Conservation (phyloP, 2,113 vertebrate genomes). For the Aythya baeri region DNA sequence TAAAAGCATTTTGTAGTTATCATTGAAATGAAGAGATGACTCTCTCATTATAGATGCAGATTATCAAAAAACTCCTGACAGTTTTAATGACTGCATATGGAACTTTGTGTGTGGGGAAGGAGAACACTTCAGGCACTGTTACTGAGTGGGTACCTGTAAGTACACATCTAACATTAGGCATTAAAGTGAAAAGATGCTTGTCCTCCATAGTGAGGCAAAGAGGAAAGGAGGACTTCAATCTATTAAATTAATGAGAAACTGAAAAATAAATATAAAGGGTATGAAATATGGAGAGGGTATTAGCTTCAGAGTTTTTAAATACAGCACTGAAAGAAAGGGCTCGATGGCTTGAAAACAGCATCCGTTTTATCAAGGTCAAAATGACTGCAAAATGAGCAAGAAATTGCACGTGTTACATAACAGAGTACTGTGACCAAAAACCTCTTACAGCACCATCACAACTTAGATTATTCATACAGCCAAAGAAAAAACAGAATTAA, state of each 20-base stretch:
- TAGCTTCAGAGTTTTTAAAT: not conserved
- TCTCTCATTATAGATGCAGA: conserved; percentile 36
- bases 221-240: not conserved
- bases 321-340: not conserved
- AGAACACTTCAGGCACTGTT: not conserved
- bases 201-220: not conserved
- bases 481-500: not conserved
- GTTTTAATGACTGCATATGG: not conserved
- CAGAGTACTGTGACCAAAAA: not conserved
- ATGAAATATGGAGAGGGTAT: not conserved
- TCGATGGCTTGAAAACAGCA: not conserved
- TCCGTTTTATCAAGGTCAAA: not conserved
- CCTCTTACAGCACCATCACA: not conserved
- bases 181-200: conserved; percentile 2
- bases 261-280: conserved; percentile 50
- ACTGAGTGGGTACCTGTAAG: not conserved
- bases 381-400: not conserved
- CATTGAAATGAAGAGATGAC: conserved; percentile 8
- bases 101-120: not conserved
- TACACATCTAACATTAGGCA: not conserved
- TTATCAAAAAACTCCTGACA: conserved; percentile 20
- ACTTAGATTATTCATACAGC: not conserved
- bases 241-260: conserved; percentile 41
- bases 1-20: conserved; percentile 30
- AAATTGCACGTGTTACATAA: not conserved